A percentile compares a stretch with the other conserved stretches of the same genome.
phyloP scores from a whole-genome alignment of 2,113 vertebrate genomes.

The Boleophthalmus pectinirostris region DNA sequence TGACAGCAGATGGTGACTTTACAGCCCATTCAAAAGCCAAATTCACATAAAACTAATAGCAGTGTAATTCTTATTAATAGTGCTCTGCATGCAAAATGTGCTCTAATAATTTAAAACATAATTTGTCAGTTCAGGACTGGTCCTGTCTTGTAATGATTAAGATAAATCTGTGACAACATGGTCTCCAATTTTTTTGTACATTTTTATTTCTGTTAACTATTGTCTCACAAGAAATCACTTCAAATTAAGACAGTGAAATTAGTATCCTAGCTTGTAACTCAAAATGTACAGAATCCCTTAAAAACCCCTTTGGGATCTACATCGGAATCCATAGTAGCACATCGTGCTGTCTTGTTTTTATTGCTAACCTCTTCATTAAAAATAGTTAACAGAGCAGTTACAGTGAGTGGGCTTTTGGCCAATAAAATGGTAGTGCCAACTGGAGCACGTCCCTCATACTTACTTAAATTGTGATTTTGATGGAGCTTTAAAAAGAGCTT shows the following conservation, averaged over 20 bases:
- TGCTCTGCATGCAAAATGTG: neutral
- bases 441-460: neutral
- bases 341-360: too few species aligned
- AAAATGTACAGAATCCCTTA: too few species aligned
- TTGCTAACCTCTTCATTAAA: too few species aligned
- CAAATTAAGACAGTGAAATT: too few species aligned
- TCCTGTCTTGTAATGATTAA: neutral
- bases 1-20: conserved; percentile 3
- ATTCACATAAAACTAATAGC: neutral
- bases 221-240: too few species aligned
- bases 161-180: too few species aligned
- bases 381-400: neutral
- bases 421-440: neutral
- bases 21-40: neutral
- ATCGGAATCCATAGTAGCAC: too few species aligned
- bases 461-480: conserved; percentile 1
- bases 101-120: neutral
- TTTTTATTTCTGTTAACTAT: too few species aligned
- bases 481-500: neutral
- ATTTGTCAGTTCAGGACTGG: neutral
- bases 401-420: neutral
- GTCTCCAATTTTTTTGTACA: too few species aligned
- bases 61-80: neutral
- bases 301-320: too few species aligned
- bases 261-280: too few species aligned